Evolutionary conservation across 2,797 vertebrate species (phyloP).

Genomic region (Cuculus canorus): DNA sequence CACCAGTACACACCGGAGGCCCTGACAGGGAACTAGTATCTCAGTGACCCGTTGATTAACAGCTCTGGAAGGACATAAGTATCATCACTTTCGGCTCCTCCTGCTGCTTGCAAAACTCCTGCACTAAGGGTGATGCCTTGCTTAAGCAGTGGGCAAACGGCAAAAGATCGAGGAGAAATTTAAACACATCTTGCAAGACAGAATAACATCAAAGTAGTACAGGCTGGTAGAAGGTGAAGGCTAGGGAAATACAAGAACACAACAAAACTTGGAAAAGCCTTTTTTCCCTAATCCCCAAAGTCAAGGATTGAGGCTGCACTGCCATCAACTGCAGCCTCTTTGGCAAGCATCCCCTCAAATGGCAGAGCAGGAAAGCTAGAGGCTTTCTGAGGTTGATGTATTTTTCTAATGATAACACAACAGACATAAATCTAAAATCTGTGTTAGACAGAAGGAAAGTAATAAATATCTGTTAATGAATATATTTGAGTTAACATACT

Average conservation of each 20-base stretch:
- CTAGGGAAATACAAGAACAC: neutral
- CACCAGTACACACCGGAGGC: neutral
- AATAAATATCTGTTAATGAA: neutral
- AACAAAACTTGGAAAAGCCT: neutral
- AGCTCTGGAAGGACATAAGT: neutral
- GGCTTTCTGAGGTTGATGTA: neutral
- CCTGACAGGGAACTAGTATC: neutral
- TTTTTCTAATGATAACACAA: neutral
- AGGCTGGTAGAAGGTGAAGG: neutral
- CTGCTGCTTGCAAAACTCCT: neutral
- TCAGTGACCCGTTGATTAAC: neutral
- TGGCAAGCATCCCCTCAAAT: neutral
- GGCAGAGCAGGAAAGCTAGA: neutral
- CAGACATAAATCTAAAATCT: neutral
- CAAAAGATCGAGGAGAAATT: neutral
- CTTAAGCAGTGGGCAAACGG: accelerated
- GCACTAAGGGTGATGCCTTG: accelerated
- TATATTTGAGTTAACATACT: neutral
- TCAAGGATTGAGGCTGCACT: accelerated
- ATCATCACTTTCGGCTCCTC: neutral
- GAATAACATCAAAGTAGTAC: neutral
- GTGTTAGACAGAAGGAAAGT: neutral
- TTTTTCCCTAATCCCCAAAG: neutral
- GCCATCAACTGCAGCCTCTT: neutral
- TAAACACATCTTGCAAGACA: accelerated